phyloP scores from a whole-genome alignment of 2,113 vertebrate genomes.

The Acanthisitta chloris region DNA sequence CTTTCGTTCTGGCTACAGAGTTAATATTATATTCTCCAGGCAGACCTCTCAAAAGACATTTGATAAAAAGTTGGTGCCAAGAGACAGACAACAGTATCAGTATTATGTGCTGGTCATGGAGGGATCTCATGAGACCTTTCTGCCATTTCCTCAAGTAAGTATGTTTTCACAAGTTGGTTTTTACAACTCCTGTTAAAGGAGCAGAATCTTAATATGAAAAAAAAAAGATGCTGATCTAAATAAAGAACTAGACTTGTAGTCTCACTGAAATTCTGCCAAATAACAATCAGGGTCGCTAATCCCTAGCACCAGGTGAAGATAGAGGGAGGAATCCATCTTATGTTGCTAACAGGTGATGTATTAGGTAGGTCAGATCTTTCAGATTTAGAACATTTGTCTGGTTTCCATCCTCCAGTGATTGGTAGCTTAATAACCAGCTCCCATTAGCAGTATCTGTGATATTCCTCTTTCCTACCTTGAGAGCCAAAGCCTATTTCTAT shows the following conservation, averaged over 20 bases:
- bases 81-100: neutral
- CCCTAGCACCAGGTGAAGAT: neutral
- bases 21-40: neutral
- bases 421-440: neutral
- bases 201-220: neutral
- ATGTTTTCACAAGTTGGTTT: neutral
- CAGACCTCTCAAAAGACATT: neutral
- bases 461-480: constrained; percentile 2
- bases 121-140: neutral
- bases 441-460: neutral
- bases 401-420: neutral
- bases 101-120: neutral
- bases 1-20: neutral
- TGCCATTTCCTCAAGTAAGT: neutral
- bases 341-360: neutral
- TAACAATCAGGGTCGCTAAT: neutral
- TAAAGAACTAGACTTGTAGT: neutral
- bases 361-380: neutral
- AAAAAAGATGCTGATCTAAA: neutral
- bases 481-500: constrained; percentile 18
- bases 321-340: neutral
- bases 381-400: neutral
- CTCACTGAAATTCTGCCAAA: neutral
- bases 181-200: neutral
- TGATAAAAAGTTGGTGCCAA: neutral